Evolutionary conservation across 2,113 vertebrate genomes (phyloP), one percentile per base, ranked within the genome.

Genomic region (Furnarius figulus): DNA sequence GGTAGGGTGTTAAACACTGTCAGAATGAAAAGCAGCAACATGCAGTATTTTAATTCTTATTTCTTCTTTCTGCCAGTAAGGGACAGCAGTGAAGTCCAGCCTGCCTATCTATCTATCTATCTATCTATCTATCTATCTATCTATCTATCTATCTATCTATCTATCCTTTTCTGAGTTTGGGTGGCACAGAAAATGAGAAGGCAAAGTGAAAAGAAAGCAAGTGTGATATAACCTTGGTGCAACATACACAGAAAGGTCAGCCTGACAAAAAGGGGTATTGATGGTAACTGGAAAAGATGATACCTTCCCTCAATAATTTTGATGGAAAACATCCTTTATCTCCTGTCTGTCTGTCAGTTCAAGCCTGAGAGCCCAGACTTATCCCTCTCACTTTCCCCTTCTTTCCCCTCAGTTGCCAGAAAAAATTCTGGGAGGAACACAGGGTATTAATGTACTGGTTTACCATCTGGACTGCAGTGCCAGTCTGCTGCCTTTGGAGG

Each of bases 1-100:
- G 94, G 67, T 65, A 75, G 63, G 63, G 68, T 96, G 78, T 97
- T 97, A 95, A 98, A 93, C 79, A 79, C 89, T 63, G 50, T 72
- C 17, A 28, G 65, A 87, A 84, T 88, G 93, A 83, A 94, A 76
- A 91, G 42, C 87, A 95, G 93, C 39, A 95, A 72, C 25, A 17
- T 76, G 62, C 46, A 76, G 42, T 77, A n/a, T 85, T 95, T 97
- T 82, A 76, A 71, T 68, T 21, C 20, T 91, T 53, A 37, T 88
- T 89, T 91, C 68, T 90, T 59, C 44, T 81, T 95, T 96, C 83
- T 94, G 44, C 75, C 39, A 63, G 31, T 72, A 79, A 91, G 75
- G 73, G 73, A 87, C n/a, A 77, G 62, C 59, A 93, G 35, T 42
- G 21, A 79, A 79, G 50, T 79, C 47, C 16, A 50, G 10, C 23